These are phyloP conservation scores for Malurus leucopterus DNA, from an alignment of 2,797 vertebrate genomes.

Conservation along the genomic window DNA sequence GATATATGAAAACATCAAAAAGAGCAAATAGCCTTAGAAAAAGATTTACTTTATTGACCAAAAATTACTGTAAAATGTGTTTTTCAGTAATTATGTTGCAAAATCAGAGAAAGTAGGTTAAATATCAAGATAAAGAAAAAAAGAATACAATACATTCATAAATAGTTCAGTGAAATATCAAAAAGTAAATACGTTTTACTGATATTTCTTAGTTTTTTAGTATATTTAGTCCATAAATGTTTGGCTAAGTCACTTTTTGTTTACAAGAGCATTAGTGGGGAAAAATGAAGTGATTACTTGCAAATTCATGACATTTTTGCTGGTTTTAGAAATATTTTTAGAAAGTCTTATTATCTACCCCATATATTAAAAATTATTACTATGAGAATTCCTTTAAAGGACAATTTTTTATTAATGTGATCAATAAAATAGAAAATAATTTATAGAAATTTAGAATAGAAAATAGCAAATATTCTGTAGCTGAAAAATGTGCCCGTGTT, in stretches of 20 bases:
- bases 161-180: not conserved
- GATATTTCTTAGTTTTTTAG: not conserved
- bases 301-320: not conserved
- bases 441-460: not conserved
- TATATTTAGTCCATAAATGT: not conserved
- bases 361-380: not conserved
- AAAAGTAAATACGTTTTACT: not conserved
- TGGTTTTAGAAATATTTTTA: not conserved
- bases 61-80: not conserved
- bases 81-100: not conserved
- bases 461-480: not conserved
- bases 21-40: not conserved
- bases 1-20: not conserved
- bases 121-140: not conserved
- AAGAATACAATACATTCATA: not conserved
- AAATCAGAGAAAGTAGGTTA: not conserved
- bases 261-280: not conserved
- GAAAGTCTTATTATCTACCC: not conserved
- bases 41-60: not conserved
- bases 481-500: not conserved
- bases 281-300: not conserved
- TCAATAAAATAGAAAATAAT: not conserved
- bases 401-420: not conserved
- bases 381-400: not conserved
- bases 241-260: not conserved